Evolutionary conservation across 2,113 vertebrate genomes (phyloP).

Genomic region (Hirundichthys speculiger): DNA sequence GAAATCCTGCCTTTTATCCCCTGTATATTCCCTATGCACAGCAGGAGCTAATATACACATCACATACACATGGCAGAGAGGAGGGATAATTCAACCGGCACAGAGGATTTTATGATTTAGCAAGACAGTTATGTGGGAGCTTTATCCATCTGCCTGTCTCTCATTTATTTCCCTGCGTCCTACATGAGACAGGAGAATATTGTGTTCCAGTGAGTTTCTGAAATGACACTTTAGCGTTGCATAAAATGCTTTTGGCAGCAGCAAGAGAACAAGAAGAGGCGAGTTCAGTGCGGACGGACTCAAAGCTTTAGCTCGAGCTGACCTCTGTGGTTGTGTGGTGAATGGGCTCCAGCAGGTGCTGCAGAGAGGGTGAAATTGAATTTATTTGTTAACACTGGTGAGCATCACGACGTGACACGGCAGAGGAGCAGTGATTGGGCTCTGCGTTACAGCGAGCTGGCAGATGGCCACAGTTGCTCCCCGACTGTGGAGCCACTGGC

Average conservation of each 20-base stretch:
- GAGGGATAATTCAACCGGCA: slow-evolving; percentile 48
- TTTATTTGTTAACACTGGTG: slow-evolving; percentile 52
- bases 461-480: slow-evolving; percentile 39
- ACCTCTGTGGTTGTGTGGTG: slow-evolving; percentile 46
- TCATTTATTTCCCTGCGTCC: slow-evolving; percentile 22
- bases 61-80: slow-evolving; percentile 32
- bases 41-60: slow-evolving; percentile 46
- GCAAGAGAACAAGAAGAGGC: slow-evolving; percentile 25
- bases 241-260: slow-evolving; percentile 16
- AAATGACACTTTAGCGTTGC: slow-evolving; percentile 35
- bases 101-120: slow-evolving; percentile 56
- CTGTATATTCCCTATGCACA: slow-evolving; percentile 22
- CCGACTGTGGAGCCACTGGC: slow-evolving; percentile 20
- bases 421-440: slow-evolving; percentile 29
- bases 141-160: slow-evolving; percentile 16
- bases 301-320: slow-evolving; percentile 37
- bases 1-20: slow-evolving; percentile 61
- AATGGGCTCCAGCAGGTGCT: slow-evolving; percentile 65
- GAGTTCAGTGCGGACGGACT: slow-evolving; percentile 46
- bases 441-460: slow-evolving; percentile 41
- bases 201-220: slow-evolving; percentile 28
- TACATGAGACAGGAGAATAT: slow-evolving; percentile 39
- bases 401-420: slow-evolving; percentile 23
- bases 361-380: slow-evolving; percentile 53
- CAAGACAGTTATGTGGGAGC: slow-evolving; percentile 38